Evolutionary conservation across 2,888 invertebrate genomes (phyloP).

Genomic region (Drepanosiphum platanoidis): DNA sequence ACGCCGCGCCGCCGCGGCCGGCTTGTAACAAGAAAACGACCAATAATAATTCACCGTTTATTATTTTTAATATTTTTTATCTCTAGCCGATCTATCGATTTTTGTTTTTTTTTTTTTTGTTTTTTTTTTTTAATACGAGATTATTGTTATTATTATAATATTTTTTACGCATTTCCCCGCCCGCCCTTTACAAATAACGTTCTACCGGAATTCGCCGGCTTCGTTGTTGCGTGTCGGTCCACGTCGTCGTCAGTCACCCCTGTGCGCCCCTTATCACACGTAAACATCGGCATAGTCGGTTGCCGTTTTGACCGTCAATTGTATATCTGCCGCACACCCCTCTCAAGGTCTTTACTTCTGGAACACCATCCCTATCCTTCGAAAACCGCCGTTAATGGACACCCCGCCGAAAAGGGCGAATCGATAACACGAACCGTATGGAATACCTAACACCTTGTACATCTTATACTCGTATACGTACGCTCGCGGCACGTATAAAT

Average conservation of each 20-base stretch:
- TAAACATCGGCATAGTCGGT: constrained; percentile 37
- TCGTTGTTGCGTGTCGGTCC: constrained; percentile 47
- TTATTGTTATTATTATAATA: neutral
- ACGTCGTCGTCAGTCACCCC: neutral
- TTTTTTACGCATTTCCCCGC: constrained; percentile 21
- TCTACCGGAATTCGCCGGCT: constrained; percentile 35
- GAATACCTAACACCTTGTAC: neutral
- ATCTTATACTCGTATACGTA: too few species aligned
- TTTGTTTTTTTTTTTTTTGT: constrained; percentile 8
- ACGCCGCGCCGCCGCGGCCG: too few species aligned
- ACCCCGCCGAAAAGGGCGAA: neutral
- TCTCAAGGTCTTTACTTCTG: constrained; percentile 8
- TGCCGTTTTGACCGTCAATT: constrained; percentile 49
- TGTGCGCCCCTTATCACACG: constrained; percentile 33
- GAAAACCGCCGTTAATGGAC: neutral
- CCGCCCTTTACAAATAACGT: constrained; percentile 29
- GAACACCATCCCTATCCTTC: neutral
- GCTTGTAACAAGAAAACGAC: neutral
- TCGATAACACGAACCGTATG: constrained; percentile 26
- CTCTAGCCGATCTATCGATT: constrained; percentile 26
- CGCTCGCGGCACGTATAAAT: too few species aligned
- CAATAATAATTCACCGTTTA: neutral
- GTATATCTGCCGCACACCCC: neutral
- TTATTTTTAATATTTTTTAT: constrained; percentile 1
- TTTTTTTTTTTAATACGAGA: neutral